phyloP scores from a whole-genome alignment of 2,797 vertebrate genomes.

The Rhinichthys osculus region DNA sequence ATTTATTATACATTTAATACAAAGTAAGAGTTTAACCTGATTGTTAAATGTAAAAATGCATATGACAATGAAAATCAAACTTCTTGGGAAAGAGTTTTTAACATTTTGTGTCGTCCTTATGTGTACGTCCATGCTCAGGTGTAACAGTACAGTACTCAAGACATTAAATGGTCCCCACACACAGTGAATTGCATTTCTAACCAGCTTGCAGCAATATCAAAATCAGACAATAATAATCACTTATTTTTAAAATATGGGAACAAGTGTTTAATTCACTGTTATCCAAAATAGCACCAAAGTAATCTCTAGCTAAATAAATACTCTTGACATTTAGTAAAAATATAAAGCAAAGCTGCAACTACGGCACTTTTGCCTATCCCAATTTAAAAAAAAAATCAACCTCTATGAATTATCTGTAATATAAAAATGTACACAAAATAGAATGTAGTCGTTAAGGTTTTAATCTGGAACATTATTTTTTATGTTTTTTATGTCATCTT shows the following conservation, averaged over 20 bases:
- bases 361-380: too few species aligned
- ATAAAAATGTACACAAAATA: too few species aligned
- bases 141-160: conserved; percentile 23
- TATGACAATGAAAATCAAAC: background rate
- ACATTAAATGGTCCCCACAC: background rate
- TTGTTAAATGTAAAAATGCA: conserved; percentile 15
- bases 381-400: too few species aligned
- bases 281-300: conserved; percentile 74
- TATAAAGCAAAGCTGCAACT: conserved; percentile 65
- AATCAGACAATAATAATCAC: conserved; percentile 31
- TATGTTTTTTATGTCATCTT: too few species aligned
- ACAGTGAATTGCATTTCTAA: background rate
- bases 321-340: conserved; percentile 75
- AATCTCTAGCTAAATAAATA: conserved; percentile 79
- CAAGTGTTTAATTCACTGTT: conserved; percentile 46
- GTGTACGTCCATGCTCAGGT: background rate
- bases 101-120: background rate
- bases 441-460: too few species aligned
- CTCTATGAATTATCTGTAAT: too few species aligned
- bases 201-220: background rate
- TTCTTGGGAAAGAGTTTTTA: background rate
- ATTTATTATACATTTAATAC: conserved; percentile 41
- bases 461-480: too few species aligned
- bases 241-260: conserved; percentile 20
- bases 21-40: background rate